Percentiles rank a stretch among this genome's conserved stretches.
Evolutionary conservation across 2,113 vertebrate species (phyloP).

Genomic region (Zosterops hypoxanthus): DNA sequence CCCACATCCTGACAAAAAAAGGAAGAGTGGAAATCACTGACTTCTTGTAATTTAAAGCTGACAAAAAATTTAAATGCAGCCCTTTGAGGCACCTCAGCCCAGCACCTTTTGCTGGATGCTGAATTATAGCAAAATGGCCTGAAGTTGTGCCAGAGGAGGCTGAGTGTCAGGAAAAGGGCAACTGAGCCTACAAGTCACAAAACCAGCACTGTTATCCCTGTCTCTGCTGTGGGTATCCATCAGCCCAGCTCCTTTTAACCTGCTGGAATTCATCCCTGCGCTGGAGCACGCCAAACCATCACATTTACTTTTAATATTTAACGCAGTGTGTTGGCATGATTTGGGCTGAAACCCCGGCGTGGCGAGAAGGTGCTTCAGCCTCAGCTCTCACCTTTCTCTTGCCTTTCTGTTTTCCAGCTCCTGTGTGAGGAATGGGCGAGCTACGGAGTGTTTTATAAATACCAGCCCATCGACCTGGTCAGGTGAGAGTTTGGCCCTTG

Average conservation of each 20-base stretch:
- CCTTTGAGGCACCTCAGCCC: background rate
- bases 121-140: background rate
- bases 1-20: background rate
- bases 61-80: background rate
- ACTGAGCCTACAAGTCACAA: background rate
- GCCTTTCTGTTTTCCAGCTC: slow-evolving; percentile 75
- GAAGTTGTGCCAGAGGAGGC: background rate
- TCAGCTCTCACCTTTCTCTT: background rate
- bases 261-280: background rate
- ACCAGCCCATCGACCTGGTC: slow-evolving; percentile 93
- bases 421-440: slow-evolving; percentile 95
- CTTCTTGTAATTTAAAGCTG: background rate
- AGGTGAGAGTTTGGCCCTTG: slow-evolving; percentile 76
- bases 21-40: background rate
- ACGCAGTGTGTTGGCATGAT: background rate
- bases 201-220: background rate
- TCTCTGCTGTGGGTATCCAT: background rate
- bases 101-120: background rate
- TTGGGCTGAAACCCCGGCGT: background rate
- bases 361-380: background rate
- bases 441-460: slow-evolving; percentile 95
- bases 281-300: background rate
- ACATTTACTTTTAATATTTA: background rate
- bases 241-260: background rate
- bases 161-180: background rate